Base-by-base conservation (phyloP, 2,113 vertebrate species). In the Bothrops jararaca region DNA sequence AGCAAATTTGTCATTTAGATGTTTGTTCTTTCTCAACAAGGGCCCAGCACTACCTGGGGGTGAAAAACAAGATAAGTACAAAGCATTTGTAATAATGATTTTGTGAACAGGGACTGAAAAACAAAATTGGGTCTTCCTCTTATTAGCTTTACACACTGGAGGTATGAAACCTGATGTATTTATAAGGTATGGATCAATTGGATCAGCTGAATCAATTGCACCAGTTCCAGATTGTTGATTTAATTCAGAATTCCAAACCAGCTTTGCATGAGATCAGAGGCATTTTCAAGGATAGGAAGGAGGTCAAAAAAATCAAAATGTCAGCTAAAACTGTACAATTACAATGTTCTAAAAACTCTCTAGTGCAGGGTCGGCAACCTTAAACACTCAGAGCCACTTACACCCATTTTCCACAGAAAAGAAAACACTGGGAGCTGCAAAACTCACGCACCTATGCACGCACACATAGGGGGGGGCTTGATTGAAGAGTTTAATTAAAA, bases 1-100 rank as follows among this genome's bases (percentile, higher is more conserved):
- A 50, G 64, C 54, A 57, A 87, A 23, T 94, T 34, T 90, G 64
- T 93, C 93, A 92, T 45, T 18, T 42, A 92, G 90, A 90, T 22
- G 39, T 64, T 69, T 87, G 64, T 94, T 92, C 54, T 89, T 80
- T 90, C 85, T 58, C 64, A 69, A 52, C 29, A 5, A n/a, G 23
- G 39, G 42, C 56, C 23, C 45, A 50, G 20, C 10, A 85, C 3
- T 90, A 56, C 45, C 69, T 85, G 42, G 10, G 85, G 45, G 29
- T 26, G 34, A 74, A 60, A 42, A 11, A 54, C 85, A 34, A 92
- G 48, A 39, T 26, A 54, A 88, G 39, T 29, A 39, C 9, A 42
- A 42, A 85, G 12, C 7, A 42, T 15, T 89, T 60, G 13, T 11
- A 18, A 29, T 18, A n/a, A n/a, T 42, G 57, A 39, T 29, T 57